Conservation (phyloP, 2,888 invertebrate species). For the Altica lythri region DNA sequence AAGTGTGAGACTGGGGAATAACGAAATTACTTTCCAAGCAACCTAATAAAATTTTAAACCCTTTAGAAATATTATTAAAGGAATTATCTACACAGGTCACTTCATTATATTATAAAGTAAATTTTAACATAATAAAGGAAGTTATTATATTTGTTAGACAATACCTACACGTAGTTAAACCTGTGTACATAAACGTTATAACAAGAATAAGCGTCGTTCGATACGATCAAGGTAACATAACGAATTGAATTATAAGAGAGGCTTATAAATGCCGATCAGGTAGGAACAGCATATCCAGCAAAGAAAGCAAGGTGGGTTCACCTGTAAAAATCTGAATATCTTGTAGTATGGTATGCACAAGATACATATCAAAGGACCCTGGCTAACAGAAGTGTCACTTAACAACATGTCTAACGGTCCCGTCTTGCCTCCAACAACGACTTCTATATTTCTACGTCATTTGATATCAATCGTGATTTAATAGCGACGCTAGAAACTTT, state of each 20-base stretch:
- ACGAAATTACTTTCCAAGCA: no score
- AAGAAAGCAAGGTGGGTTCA: conserved; percentile 19
- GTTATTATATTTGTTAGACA: not conserved
- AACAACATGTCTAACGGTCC: conserved; percentile 25
- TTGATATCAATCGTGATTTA: conserved; percentile 21
- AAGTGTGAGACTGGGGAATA: no score
- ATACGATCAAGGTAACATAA: conserved; percentile 4
- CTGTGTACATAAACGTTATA: not conserved
- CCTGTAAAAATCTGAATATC: conserved; percentile 21
- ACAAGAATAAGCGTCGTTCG: conserved; percentile 6
- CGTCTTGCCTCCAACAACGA: conserved; percentile 22
- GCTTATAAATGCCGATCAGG: conserved; percentile 23
- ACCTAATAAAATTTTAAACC: no score
- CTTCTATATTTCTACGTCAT: conserved; percentile 24
- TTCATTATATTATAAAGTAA: no score
- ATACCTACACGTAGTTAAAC: not conserved
- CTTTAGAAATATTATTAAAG: no score
- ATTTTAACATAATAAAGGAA: no score
- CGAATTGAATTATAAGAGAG: conserved; percentile 11
- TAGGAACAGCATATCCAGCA: conserved; percentile 11
- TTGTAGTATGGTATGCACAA: conserved; percentile 22
- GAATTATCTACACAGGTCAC: no score
- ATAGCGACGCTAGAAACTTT: conserved; percentile 1
- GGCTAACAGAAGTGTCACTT: conserved; percentile 25
- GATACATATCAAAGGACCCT: conserved; percentile 21